These are phyloP conservation scores for Pristionchus fissidentatus DNA, from an alignment of 2,888 invertebrate species.

Conservation along the genomic window DNA sequence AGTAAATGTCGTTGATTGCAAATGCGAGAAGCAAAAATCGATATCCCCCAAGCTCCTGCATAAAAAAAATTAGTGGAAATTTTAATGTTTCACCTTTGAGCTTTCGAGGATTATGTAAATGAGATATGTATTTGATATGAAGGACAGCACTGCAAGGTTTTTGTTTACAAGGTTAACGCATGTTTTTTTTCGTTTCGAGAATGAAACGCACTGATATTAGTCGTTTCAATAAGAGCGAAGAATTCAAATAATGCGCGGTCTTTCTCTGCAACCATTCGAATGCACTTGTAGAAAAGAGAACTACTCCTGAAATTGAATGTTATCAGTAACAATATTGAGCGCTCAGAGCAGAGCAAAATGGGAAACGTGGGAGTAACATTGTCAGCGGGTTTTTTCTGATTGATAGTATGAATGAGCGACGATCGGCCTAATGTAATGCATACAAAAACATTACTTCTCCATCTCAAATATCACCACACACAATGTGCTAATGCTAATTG, in stretches of 20 bases:
- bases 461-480: too few relatives aligned
- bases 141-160: background rate
- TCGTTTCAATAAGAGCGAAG: background rate
- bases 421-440: too few relatives aligned
- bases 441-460: too few relatives aligned
- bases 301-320: too few relatives aligned
- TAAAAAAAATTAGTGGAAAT: background rate
- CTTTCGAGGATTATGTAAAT: background rate
- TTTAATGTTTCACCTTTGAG: background rate
- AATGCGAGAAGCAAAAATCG: background rate
- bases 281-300: too few relatives aligned
- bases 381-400: too few relatives aligned
- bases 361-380: too few relatives aligned
- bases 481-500: too few relatives aligned
- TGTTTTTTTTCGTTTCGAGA: too few relatives aligned
- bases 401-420: too few relatives aligned
- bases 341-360: too few relatives aligned
- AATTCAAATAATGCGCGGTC: background rate
- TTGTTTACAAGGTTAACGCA: background rate
- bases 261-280: background rate
- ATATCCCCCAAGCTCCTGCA: background rate
- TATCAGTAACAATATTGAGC: too few relatives aligned
- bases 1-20: background rate
- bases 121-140: background rate
- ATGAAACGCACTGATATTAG: background rate